A percentile compares a stretch with the other conserved stretches of the same genome.
phyloP scores from a whole-genome alignment of 2,113 vertebrate genomes.

The Australoheros scitulus region DNA sequence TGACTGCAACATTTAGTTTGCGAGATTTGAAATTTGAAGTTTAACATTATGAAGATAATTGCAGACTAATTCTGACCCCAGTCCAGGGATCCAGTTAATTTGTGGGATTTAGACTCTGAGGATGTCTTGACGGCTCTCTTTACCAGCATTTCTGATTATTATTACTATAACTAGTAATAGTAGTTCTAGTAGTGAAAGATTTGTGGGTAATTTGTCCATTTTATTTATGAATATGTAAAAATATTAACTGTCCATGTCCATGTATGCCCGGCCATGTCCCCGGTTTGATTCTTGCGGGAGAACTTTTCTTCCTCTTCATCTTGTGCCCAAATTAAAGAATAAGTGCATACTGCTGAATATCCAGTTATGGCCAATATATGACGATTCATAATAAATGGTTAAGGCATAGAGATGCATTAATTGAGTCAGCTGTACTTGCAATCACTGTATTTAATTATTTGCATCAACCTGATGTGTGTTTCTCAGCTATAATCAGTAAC shows the following conservation, averaged over 20 bases:
- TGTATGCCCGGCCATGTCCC: fast-evolving
- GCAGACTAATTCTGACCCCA: neutral
- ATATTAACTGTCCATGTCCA: neutral
- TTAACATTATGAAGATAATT: neutral
- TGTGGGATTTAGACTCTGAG: neutral
- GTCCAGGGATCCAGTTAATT: too few species aligned
- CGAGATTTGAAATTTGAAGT: neutral
- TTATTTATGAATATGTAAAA: neutral
- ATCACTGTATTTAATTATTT: neutral
- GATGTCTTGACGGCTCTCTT: neutral
- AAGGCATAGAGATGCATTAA: neutral
- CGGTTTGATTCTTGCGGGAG: fast-evolving
- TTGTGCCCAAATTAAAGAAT: neutral
- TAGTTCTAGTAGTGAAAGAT: neutral
- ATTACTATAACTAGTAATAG: neutral
- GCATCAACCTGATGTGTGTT: fast-evolving
- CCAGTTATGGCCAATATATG: neutral
- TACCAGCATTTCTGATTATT: fast-evolving
- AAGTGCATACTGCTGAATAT: neutral
- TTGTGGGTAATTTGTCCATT: neutral
- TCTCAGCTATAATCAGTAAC: too few species aligned
- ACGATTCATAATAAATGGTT: neutral
- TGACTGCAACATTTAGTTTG: neutral
- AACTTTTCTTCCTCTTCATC: neutral
- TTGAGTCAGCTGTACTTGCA: neutral